Conservation (phyloP, 2,797 vertebrate genomes). For the Enteromius paludinosus region DNA sequence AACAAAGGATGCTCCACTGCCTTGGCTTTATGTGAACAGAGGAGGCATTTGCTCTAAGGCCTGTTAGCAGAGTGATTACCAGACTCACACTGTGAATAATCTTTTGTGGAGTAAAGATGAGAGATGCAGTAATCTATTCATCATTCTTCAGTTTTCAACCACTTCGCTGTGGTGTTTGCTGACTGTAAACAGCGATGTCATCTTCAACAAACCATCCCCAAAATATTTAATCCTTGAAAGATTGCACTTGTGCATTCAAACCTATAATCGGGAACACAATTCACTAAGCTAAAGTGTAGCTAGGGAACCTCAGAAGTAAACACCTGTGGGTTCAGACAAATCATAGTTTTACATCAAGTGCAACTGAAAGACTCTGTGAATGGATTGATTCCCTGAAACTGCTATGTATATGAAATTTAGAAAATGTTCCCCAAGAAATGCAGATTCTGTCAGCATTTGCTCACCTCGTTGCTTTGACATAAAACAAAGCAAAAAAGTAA, state of each 20-base stretch:
- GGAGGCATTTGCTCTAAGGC: not conserved
- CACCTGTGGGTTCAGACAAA: not conserved
- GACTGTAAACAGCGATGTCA: constrained; percentile 20
- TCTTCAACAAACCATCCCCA: not conserved
- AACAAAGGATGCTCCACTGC: constrained; percentile 30
- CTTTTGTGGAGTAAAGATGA: constrained; percentile 16
- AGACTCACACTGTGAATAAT: constrained; percentile 21
- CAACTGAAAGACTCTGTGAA: not conserved
- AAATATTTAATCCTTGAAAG: constrained; percentile 23
- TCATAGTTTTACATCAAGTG: not conserved
- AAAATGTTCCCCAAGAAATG: not conserved
- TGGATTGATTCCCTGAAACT: not conserved
- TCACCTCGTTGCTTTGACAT: not conserved
- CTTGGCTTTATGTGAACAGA: constrained; percentile 34
- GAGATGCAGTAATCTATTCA: constrained; percentile 19
- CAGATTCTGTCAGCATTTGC: not conserved
- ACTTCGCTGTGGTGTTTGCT: not conserved
- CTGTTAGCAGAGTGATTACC: constrained; percentile 23
- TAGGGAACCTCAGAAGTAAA: not conserved
- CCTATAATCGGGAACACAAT: not conserved
- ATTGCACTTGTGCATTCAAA: not conserved
- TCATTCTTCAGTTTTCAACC: constrained; percentile 23
- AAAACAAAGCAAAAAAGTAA: not conserved
- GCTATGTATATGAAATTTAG: not conserved
- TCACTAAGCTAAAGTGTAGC: not conserved